Conservation (phyloP, 1,140 invertebrate genomes). For the Drosophila takahashii region DNA sequence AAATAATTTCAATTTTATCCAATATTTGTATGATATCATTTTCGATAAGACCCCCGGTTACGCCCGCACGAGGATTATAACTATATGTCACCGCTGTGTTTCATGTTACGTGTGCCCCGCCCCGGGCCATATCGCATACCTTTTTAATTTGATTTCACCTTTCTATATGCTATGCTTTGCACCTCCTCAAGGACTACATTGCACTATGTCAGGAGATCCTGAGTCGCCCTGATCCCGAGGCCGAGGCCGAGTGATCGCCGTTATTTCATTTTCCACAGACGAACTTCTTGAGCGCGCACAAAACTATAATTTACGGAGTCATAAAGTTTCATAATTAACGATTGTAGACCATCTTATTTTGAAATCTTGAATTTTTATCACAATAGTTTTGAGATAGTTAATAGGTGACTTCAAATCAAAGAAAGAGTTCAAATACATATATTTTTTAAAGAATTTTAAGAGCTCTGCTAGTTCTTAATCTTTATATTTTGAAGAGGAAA, state of each 20-base stretch:
- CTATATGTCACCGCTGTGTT: slow-evolving; percentile 15
- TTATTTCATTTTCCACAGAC: slow-evolving; percentile 10
- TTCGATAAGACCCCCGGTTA: not conserved
- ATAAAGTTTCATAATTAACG: not conserved
- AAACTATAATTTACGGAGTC: not conserved
- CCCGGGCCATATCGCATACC: not conserved
- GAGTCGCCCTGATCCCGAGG: slow-evolving; percentile 82
- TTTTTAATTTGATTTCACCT: slow-evolving; percentile 26
- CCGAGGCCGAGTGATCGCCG: slow-evolving; percentile 64
- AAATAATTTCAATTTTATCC: too few species aligned
- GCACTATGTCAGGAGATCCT: slow-evolving; percentile 83
- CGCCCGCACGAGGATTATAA: not conserved
- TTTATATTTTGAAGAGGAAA: too few species aligned
- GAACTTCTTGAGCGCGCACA: slow-evolving; percentile 2
- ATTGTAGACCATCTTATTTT: not conserved
- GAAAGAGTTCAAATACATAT: too few species aligned
- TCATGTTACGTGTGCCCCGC: slow-evolving; percentile 21
- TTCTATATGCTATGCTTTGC: slow-evolving; percentile 28
- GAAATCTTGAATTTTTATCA: not conserved
- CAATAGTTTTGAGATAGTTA: not conserved
- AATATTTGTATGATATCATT: not conserved
- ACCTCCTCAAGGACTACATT: slow-evolving; percentile 74
- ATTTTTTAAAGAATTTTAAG: too few species aligned
- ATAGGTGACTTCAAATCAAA: too few species aligned
- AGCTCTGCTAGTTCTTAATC: too few species aligned